phyloP scores from a whole-genome alignment of 2,113 vertebrate genomes.

The Syngnathus typhle region DNA sequence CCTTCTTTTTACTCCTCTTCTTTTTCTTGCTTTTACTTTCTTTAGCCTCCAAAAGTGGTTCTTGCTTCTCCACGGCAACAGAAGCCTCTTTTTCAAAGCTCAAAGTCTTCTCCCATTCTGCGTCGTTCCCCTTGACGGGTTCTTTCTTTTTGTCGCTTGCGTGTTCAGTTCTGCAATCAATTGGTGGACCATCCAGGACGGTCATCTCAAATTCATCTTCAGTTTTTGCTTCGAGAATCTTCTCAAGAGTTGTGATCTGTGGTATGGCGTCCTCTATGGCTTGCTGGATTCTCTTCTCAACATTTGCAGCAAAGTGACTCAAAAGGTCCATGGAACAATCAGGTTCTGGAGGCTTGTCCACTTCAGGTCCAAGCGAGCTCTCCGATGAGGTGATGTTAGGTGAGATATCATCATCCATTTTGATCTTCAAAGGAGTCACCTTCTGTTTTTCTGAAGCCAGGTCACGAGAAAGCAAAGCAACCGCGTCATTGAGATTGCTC shows the following conservation, averaged over 20 bases:
- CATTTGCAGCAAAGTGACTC: slow-evolving; percentile 53
- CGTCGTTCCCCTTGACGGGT: background rate
- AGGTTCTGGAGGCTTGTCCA: slow-evolving; percentile 11
- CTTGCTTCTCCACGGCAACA: slow-evolving; percentile 14
- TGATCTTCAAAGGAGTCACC: slow-evolving; percentile 12
- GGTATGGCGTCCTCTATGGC: slow-evolving; percentile 52
- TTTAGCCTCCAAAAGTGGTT: background rate
- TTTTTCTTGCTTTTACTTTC: slow-evolving; percentile 65
- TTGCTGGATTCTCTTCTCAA: slow-evolving; percentile 63
- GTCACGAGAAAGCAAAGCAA: slow-evolving; percentile 66
- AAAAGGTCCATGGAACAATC: slow-evolving; percentile 60
- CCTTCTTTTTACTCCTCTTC: slow-evolving; percentile 61
- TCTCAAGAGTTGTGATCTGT: slow-evolving; percentile 10
- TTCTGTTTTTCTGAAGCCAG: slow-evolving; percentile 62
- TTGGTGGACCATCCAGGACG: no score
- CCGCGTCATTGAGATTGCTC: slow-evolving; percentile 68
- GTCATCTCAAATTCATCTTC: background rate
- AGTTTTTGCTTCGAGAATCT: background rate
- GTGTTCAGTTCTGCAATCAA: slow-evolving; percentile 5
- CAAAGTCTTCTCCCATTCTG: background rate
- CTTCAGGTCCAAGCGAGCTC: background rate
- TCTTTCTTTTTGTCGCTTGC: background rate
- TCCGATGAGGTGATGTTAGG: slow-evolving; percentile 39
- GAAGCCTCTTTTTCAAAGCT: slow-evolving; percentile 11
- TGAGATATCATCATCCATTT: slow-evolving; percentile 21